Conservation (phyloP, 1,140 invertebrate genomes). For the Drosophila kikkawai region DNA sequence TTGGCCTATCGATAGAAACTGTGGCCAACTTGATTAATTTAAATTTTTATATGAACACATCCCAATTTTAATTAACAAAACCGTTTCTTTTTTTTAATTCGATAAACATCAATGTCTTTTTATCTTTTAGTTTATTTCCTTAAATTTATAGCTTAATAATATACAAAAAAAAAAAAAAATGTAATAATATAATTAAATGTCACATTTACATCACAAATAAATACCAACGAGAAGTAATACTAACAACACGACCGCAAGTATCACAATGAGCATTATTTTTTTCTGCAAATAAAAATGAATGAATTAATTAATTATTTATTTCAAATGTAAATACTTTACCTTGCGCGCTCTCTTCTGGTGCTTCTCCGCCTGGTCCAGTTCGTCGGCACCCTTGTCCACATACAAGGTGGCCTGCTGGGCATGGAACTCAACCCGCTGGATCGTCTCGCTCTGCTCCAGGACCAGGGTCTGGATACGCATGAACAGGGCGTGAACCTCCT, state of each 20-base stretch:
- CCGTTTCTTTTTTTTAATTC: too few relatives aligned
- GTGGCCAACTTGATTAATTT: too few relatives aligned
- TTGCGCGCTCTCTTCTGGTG: conserved; percentile 75
- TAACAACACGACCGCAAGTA: conserved; percentile 66
- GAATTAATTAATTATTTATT: not conserved
- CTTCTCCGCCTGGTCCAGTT: conserved; percentile 76
- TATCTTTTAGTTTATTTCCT: conserved; percentile 40
- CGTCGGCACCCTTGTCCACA: conserved; percentile 75
- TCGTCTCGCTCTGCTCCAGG: conserved; percentile 80
- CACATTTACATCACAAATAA: conserved; percentile 70
- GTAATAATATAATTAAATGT: conserved; percentile 5
- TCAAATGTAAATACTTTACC: conserved; percentile 37
- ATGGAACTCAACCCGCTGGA: conserved; percentile 82
- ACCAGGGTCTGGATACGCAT: conserved; percentile 83
- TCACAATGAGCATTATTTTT: conserved; percentile 78
- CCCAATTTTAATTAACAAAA: too few relatives aligned
- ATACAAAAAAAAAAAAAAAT: conserved; percentile 22
- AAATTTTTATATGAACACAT: too few relatives aligned
- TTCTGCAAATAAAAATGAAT: conserved; percentile 62
- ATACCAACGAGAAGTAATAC: conserved; percentile 77
- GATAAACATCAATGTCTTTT: too few relatives aligned
- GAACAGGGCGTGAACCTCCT: conserved; percentile 83
- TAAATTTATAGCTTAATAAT: conserved; percentile 28
- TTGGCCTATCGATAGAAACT: too few relatives aligned
- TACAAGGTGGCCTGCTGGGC: conserved; percentile 77